phyloP scores from a whole-genome alignment of 2,797 vertebrate genomes.

The Mareca strepera region DNA sequence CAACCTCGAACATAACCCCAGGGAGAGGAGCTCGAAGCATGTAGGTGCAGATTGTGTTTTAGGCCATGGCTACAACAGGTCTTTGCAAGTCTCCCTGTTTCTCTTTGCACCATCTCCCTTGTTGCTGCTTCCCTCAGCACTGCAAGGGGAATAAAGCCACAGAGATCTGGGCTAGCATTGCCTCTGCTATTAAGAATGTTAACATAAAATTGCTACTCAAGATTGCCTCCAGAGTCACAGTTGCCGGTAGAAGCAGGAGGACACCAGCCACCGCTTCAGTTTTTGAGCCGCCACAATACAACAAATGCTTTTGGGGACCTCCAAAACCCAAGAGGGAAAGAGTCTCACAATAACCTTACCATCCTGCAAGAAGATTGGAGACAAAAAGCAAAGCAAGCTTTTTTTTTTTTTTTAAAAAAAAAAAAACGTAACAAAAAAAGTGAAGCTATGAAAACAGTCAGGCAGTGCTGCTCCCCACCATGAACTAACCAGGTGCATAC shows the following conservation, averaged over 20 bases:
- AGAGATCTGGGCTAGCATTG: neutral
- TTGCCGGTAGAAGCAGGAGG: neutral
- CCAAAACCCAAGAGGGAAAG: neutral
- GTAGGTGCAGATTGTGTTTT: neutral
- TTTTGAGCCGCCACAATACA: neutral
- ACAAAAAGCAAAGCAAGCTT: neutral
- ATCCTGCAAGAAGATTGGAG: neutral
- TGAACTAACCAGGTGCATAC: neutral
- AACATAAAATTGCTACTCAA: neutral
- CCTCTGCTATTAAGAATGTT: neutral
- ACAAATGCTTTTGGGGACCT: neutral
- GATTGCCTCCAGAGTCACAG: rapidly evolving
- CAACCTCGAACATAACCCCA: too few species aligned
- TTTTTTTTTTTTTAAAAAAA: neutral
- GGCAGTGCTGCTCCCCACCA: neutral
- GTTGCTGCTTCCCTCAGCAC: neutral
- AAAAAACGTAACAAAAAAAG: neutral
- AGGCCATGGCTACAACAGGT: too few species aligned
- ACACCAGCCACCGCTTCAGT: neutral
- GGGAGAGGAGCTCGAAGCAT: rapidly evolving
- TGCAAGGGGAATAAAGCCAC: neutral
- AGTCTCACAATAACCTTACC: neutral
- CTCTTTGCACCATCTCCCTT: neutral
- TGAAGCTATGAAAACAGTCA: neutral
- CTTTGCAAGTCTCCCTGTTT: neutral